Evolutionary conservation across 2,888 invertebrate genomes (phyloP).

Genomic region (Ditula angustiorana): DNA sequence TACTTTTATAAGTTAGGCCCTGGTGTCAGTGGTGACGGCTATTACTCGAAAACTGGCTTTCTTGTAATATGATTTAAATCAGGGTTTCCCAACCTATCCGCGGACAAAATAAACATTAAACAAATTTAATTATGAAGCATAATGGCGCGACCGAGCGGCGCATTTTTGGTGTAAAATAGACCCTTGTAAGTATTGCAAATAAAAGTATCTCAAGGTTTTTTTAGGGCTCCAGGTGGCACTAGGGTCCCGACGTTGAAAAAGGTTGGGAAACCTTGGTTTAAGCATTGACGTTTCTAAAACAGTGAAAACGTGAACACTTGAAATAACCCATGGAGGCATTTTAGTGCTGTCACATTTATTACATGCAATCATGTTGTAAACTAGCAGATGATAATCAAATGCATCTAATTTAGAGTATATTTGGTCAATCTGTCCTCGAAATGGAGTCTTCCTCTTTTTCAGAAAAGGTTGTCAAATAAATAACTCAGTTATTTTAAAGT

Average conservation of each 20-base stretch:
- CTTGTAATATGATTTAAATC: conserved; percentile 32
- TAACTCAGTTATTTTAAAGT: conserved; percentile 3
- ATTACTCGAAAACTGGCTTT: conserved; percentile 47
- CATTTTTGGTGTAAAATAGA: too few species aligned
- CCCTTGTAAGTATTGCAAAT: too few species aligned
- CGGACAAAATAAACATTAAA: too few species aligned
- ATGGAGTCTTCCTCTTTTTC: background rate
- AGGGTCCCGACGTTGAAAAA: too few species aligned
- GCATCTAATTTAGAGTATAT: background rate
- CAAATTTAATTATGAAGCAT: too few species aligned
- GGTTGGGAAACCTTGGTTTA: too few species aligned
- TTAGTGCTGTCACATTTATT: background rate
- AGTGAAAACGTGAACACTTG: conserved; percentile 11
- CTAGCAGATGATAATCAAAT: background rate
- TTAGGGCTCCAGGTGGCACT: too few species aligned
- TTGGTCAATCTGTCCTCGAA: conserved; percentile 1
- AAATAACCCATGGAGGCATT: background rate
- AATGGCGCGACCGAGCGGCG: too few species aligned
- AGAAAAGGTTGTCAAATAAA: background rate
- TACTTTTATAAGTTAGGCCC: conserved; percentile 57
- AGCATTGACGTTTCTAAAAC: conserved; percentile 12
- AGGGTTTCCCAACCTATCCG: background rate
- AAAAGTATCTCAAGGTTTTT: too few species aligned
- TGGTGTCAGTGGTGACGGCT: conserved; percentile 57
- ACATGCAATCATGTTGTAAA: background rate